Percentiles rank a stretch among this genome's conserved stretches.
Evolutionary conservation across 2,797 vertebrate genomes (phyloP).

Genomic region (Discoglossus pictus): DNA sequence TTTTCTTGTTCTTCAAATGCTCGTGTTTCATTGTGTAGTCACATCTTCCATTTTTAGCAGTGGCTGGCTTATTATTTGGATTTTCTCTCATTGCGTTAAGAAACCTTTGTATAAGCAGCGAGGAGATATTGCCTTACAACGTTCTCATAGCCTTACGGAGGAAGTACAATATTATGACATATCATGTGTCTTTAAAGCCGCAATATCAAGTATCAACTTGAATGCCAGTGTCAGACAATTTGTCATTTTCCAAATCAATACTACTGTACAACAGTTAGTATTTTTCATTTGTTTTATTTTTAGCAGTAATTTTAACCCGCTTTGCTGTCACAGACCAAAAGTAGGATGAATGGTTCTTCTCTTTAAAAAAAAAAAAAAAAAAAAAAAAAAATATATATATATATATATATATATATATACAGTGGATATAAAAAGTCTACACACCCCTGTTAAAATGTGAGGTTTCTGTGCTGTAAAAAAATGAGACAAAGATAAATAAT

Average conservation of each 20-base stretch:
- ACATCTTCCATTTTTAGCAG: constrained; percentile 4
- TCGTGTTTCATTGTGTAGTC: neutral
- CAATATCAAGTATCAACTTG: constrained; percentile 35
- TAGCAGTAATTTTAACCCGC: neutral
- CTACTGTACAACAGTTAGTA: constrained; percentile 9
- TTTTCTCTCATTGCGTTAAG: constrained; percentile 8
- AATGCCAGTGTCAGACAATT: constrained; percentile 29
- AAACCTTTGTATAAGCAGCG: constrained; percentile 24
- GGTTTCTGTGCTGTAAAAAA: too few relatives aligned
- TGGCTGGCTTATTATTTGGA: neutral
- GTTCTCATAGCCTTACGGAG: constrained; percentile 9
- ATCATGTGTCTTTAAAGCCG: constrained; percentile 30
- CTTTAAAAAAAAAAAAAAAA: too few relatives aligned
- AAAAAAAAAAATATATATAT: too few relatives aligned
- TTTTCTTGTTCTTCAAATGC: neutral
- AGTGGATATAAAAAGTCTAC: too few relatives aligned
- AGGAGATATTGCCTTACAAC: constrained; percentile 29
- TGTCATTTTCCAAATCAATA: constrained; percentile 42
- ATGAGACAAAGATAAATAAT: too few relatives aligned
- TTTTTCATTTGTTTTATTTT: neutral
- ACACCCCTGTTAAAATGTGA: too few relatives aligned
- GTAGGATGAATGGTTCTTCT: too few relatives aligned
- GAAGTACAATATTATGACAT: constrained; percentile 46
- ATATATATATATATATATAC: too few relatives aligned
- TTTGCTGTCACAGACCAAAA: too few relatives aligned